These are phyloP conservation scores for Aspiorhynchus laticeps DNA, from an alignment of 2,113 vertebrate species.

Conservation along the genomic window DNA sequence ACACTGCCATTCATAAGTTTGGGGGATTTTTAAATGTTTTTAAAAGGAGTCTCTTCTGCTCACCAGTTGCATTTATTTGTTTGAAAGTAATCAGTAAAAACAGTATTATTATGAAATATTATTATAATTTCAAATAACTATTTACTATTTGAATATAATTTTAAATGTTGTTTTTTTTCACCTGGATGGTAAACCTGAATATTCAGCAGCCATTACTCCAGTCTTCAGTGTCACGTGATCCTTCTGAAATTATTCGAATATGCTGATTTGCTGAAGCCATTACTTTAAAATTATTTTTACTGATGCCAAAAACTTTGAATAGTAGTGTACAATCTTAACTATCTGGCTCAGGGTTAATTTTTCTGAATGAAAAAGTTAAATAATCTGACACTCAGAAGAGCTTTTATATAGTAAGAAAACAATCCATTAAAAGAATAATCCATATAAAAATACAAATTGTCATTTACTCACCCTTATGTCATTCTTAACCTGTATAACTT, in stretches of 20 bases:
- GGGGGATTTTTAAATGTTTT: neutral
- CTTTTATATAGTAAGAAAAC: too few relatives aligned
- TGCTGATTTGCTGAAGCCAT: neutral
- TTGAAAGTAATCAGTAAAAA: neutral
- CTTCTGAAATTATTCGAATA: neutral
- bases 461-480: neutral
- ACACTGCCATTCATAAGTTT: neutral
- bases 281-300: neutral
- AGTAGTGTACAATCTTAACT: neutral
- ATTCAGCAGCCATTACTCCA: neutral
- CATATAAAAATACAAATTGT: neutral
- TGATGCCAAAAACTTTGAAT: neutral
- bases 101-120: neutral
- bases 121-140: neutral
- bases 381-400: neutral
- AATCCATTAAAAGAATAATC: too few relatives aligned
- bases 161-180: neutral
- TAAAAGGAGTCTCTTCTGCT: neutral
- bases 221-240: neutral
- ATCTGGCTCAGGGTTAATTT: too few relatives aligned
- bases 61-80: too few relatives aligned
- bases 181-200: neutral
- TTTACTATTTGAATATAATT: neutral
- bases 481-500: neutral
- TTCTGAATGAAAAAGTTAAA: neutral